Percentiles rank a stretch among this genome's conserved stretches.
Evolutionary conservation across 2,797 vertebrate genomes (phyloP).

Genomic region (Chelmon rostratus): DNA sequence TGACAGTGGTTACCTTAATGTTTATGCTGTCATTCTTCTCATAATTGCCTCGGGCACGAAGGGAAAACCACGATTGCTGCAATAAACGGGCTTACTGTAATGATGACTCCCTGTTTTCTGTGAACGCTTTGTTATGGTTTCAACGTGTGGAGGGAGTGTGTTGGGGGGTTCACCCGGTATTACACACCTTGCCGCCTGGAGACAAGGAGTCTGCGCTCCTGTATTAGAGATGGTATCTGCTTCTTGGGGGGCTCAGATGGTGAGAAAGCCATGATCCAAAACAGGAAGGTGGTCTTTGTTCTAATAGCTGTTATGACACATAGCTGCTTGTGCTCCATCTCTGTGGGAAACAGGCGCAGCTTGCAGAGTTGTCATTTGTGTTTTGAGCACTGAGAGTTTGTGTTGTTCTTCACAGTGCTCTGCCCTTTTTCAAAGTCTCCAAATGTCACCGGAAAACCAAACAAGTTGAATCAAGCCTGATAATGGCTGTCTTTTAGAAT

Average conservation of each 20-base stretch:
- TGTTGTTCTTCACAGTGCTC: constrained; percentile 48
- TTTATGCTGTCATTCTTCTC: constrained; percentile 53
- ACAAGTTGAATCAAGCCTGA: constrained; percentile 59
- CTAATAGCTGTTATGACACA: constrained; percentile 75
- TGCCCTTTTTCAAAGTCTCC: constrained; percentile 34
- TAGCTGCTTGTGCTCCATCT: constrained; percentile 26
- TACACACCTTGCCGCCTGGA: constrained; percentile 58
- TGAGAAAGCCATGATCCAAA: constrained; percentile 58
- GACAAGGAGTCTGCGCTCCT: constrained; percentile 51
- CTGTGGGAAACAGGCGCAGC: constrained; percentile 61
- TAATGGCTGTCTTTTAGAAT: constrained; percentile 52
- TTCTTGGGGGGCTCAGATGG: constrained; percentile 44
- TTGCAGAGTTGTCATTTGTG: constrained; percentile 52
- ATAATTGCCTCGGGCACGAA: constrained; percentile 26
- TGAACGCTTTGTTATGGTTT: constrained; percentile 59
- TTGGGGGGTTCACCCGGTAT: constrained; percentile 42
- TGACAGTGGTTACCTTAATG: constrained; percentile 30
- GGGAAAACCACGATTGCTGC: constrained; percentile 36
- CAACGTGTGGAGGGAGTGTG: constrained; percentile 17
- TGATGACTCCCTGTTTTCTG: constrained; percentile 31
- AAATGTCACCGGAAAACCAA: constrained; percentile 53
- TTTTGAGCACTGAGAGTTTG: constrained; percentile 49
- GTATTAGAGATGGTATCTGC: constrained; percentile 52
- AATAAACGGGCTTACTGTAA: constrained; percentile 52
- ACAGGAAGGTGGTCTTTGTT: constrained; percentile 72